These are phyloP conservation scores for Cichlasoma orientale DNA, from an alignment of 2,797 vertebrate genomes.

Conservation along the genomic window DNA sequence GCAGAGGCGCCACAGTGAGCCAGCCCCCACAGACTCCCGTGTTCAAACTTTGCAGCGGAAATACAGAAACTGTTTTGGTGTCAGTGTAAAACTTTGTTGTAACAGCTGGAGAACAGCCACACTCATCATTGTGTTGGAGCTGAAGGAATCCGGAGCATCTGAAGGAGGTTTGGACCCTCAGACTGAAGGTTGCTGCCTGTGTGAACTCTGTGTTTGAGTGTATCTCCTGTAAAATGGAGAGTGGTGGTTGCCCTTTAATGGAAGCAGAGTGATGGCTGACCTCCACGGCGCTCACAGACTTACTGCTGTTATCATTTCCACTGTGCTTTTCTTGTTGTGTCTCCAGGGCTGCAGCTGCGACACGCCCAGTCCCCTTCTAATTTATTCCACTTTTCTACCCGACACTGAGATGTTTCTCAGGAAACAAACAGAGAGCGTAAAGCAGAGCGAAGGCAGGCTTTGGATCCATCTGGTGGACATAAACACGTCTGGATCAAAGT, in stretches of 20 bases:
- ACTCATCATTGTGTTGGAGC: too few relatives aligned
- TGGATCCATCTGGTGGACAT: too few relatives aligned
- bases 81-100: neutral
- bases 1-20: rapidly evolving
- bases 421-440: too few relatives aligned
- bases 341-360: neutral
- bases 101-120: neutral
- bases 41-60: too few relatives aligned
- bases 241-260: too few relatives aligned
- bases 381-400: neutral
- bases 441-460: too few relatives aligned
- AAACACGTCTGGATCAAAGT: too few relatives aligned
- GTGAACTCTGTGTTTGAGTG: too few relatives aligned
- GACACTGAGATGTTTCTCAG: neutral
- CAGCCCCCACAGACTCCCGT: too few relatives aligned
- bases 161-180: neutral
- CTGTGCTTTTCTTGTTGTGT: neutral
- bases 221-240: too few relatives aligned
- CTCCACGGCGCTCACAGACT: neutral
- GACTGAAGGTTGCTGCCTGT: neutral
- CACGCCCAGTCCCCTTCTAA: neutral
- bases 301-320: neutral
- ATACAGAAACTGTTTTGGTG: too few relatives aligned
- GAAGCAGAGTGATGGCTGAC: neutral
- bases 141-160: too few relatives aligned